Evolutionary conservation across 2,113 vertebrate genomes (phyloP).

Genomic region (Alectura lathami): DNA sequence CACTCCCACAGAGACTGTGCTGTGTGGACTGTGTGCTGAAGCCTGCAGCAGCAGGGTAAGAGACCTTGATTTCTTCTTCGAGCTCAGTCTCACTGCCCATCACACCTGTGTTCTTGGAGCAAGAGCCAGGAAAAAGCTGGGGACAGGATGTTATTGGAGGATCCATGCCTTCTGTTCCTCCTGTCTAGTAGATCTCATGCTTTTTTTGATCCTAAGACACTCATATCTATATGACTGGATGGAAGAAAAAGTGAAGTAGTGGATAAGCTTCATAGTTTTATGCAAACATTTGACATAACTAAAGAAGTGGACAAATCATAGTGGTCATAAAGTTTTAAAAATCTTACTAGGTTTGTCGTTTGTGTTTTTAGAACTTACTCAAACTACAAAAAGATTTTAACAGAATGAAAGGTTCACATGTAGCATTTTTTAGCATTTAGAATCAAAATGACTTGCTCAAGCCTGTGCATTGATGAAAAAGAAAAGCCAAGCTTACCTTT

Average conservation of each 20-base stretch:
- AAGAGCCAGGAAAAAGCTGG: not conserved
- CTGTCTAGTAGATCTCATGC: not conserved
- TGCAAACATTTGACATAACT: not conserved
- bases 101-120: not conserved
- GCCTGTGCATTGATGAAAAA: constrained; percentile 33
- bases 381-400: constrained; percentile 39
- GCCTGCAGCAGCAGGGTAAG: not conserved
- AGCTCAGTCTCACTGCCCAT: not conserved
- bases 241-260: not conserved
- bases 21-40: too few relatives aligned
- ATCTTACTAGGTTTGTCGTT: not conserved
- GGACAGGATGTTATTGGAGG: not conserved
- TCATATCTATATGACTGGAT: fast-evolving
- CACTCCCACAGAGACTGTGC: not conserved
- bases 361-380: constrained; percentile 28
- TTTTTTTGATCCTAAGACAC: not conserved
- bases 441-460: constrained; percentile 33
- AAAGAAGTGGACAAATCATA: not conserved
- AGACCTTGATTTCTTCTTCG: not conserved
- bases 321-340: not conserved
- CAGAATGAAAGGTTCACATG: constrained; percentile 35
- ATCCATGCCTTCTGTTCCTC: not conserved
- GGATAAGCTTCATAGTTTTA: not conserved
- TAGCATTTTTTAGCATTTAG: constrained; percentile 52
- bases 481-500: constrained; percentile 65